Percentiles rank a stretch among this genome's conserved stretches.
phyloP scores from a whole-genome alignment of 2,113 vertebrate genomes.

The Macaca fascicularis region T2T-MFA8v1.1 NC_088378.1:7825001-7825500 shows the following conservation, averaged over 20 bases:
- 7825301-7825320: neutral
- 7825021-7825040: no score
- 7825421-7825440: fast-evolving
- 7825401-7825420: neutral
- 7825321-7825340: fast-evolving
- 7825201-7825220: neutral
- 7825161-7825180: neutral
- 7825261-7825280: neutral
- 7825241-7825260: neutral
- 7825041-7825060: neutral
- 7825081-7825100: neutral
- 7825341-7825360: neutral
- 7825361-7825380: neutral
- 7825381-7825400: neutral
- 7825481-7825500: neutral
- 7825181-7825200: neutral
- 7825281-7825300: neutral
- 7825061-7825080: neutral
- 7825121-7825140: neutral
- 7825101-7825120: neutral
- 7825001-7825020: fast-evolving
- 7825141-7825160: neutral
- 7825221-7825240: neutral
- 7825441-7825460: neutral
- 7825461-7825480: fast-evolving